phyloP scores from a whole-genome alignment of 2,888 invertebrate genomes.

The Nomada goodeniana region DNA sequence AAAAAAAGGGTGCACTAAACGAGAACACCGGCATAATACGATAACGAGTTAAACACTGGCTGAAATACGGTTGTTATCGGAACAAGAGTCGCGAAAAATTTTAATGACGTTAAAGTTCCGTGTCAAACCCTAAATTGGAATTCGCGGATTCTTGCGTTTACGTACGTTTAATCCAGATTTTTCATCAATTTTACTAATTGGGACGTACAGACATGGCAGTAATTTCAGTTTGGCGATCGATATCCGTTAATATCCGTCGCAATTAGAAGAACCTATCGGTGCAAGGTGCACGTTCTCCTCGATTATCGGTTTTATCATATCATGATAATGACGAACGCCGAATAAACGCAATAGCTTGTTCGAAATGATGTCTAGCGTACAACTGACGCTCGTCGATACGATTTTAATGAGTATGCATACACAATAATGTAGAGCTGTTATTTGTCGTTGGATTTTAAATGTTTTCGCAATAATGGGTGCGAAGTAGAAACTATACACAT shows the following conservation, averaged over 20 bases:
- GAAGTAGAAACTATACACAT: neutral
- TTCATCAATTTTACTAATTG: constrained; percentile 63
- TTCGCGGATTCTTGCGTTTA: constrained; percentile 50
- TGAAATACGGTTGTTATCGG: constrained; percentile 14
- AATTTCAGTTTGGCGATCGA: constrained; percentile 56
- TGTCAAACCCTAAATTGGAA: constrained; percentile 53
- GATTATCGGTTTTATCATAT: constrained; percentile 78
- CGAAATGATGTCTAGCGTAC: constrained; percentile 53
- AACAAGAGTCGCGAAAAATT: constrained; percentile 40
- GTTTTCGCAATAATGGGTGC: constrained; percentile 6
- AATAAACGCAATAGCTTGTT: constrained; percentile 72
- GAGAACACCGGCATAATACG: constrained; percentile 20
- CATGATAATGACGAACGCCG: constrained; percentile 76
- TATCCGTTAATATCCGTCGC: constrained; percentile 65
- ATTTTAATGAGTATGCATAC: constrained; percentile 46
- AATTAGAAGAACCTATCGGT: constrained; percentile 66
- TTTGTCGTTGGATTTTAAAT: constrained; percentile 48
- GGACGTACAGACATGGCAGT: constrained; percentile 47
- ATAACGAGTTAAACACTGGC: constrained; percentile 24
- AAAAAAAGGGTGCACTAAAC: neutral
- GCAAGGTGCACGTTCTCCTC: constrained; percentile 67
- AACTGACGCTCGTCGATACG: constrained; percentile 59
- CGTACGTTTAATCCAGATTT: constrained; percentile 56
- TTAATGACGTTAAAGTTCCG: constrained; percentile 55
- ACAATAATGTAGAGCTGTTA: constrained; percentile 50